Base-by-base conservation (phyloP, 2,797 vertebrate genomes). In the Sebastes baramenuke region DNA sequence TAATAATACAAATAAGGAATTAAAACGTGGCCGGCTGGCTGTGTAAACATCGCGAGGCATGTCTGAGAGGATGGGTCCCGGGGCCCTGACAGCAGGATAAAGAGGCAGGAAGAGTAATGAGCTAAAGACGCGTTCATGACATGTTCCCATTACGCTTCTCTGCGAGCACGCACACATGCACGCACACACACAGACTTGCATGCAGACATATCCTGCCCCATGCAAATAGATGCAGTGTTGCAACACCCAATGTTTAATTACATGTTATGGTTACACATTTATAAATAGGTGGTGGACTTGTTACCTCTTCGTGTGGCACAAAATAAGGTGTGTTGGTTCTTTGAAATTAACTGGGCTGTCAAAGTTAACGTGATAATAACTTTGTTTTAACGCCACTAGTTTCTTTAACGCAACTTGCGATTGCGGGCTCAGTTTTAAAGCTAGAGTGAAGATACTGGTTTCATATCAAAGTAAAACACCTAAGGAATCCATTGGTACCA, bases 1-100 rank as follows among this genome's bases (percentile, higher is more conserved):
- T 91, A 94, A 95, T 93, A 94, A 90, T 78, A 94, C 89, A 93
- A 94, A 95, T 90, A 92, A 83, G 78, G 90, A 94, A 92, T 93
- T 92, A 93, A 92, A 93, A 84, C 70, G 79, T 82, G 75, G 79
- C 90, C 18, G 86, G 82, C 85, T 94, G 90, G 91, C 90, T 95
- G 92, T 92, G 93, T 95, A 94, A 96, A 96, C 92, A 94, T 81
- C 13, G 30, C 1, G 4, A 90, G 88, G 90, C 92, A 88, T 89
- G 90, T 93, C 92, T 94, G 86, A 92, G 89, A 92, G 89, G 94
- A 95, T 95, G 94, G 85, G 91, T 93, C 91, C 87, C n/a, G 70
- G 81, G 89, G 89, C 91, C 64, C 87, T 93, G 93, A 93, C 90
- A 91, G 89, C 87, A 79, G 87, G 90, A 95, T 92, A 93, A 92